These are phyloP conservation scores for Rhinatrema bivittatum DNA, from an alignment of 2,797 vertebrate genomes.

Conservation along the genomic window DNA sequence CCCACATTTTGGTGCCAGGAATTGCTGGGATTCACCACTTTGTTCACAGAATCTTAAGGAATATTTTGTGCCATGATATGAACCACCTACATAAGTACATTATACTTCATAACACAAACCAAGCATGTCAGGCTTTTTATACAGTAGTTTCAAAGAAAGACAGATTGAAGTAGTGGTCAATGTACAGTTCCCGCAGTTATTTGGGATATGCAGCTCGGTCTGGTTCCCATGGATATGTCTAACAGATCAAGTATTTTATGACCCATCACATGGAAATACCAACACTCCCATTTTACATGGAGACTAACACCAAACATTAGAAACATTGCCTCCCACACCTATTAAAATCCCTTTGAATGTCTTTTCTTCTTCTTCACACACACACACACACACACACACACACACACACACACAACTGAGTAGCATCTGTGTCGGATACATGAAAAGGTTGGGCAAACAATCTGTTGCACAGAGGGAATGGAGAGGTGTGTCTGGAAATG, in stretches of 20 bases:
- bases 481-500: neutral
- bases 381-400: neutral
- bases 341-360: neutral
- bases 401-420: accelerated
- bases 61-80: too few relatives aligned
- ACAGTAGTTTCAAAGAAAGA: slow-evolving; percentile 13
- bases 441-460: accelerated
- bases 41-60: too few relatives aligned
- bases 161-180: slow-evolving; percentile 23
- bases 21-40: too few relatives aligned
- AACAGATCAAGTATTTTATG: too few relatives aligned
- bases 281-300: neutral
- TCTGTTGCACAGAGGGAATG: neutral
- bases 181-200: slow-evolving; percentile 5
- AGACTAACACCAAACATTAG: neutral
- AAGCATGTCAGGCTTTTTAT: slow-evolving; percentile 2
- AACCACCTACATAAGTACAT: too few relatives aligned
- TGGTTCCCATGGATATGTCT: too few relatives aligned
- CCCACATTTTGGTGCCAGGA: too few relatives aligned
- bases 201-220: slow-evolving; percentile 10
- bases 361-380: accelerated
- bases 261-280: neutral
- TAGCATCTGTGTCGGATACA: neutral
- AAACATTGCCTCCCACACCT: neutral
- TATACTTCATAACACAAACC: slow-evolving; percentile 4